A percentile compares a stretch with the other conserved stretches of the same genome.
Evolutionary conservation across 2,113 vertebrate genomes (phyloP).

Genomic region (Phoenicopterus ruber): DNA sequence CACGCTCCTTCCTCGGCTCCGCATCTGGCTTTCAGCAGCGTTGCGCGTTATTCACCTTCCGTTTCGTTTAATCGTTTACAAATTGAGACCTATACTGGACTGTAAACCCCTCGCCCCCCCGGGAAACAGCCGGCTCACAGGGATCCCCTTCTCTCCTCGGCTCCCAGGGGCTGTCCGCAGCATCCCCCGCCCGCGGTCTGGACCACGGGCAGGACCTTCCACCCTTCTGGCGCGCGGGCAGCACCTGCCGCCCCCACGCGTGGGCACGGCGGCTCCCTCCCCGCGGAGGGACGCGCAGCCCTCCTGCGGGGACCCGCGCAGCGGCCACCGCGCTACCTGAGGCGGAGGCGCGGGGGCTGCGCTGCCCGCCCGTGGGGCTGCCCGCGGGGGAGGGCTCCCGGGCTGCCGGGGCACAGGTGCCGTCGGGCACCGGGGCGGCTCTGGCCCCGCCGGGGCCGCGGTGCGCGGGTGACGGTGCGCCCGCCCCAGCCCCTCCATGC

Average conservation of each 20-base stretch:
- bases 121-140: not conserved
- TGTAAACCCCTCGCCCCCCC: not conserved
- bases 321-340: not conserved
- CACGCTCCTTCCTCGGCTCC: not conserved
- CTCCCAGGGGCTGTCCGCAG: not conserved
- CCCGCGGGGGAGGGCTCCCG: too few relatives aligned
- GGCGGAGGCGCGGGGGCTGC: not conserved
- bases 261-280: not conserved
- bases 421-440: not conserved
- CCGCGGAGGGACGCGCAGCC: not conserved
- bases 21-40: not conserved
- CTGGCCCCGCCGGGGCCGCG: not conserved
- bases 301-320: too few relatives aligned
- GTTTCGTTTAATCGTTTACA: not conserved
- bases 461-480: not conserved
- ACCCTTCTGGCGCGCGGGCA: not conserved
- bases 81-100: not conserved
- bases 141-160: not conserved
- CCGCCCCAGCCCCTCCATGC: too few relatives aligned
- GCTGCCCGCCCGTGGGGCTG: not conserved
- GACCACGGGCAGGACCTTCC: not conserved
- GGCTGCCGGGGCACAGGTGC: not conserved
- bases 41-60: not conserved
- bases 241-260: not conserved
- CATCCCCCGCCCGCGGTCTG: accelerated